A percentile compares a stretch with the other conserved stretches of the same genome.
These are phyloP conservation scores for Scaptomyza tumidula DNA, from an alignment of 2,888 invertebrate species.

Conservation along the genomic window DNA sequence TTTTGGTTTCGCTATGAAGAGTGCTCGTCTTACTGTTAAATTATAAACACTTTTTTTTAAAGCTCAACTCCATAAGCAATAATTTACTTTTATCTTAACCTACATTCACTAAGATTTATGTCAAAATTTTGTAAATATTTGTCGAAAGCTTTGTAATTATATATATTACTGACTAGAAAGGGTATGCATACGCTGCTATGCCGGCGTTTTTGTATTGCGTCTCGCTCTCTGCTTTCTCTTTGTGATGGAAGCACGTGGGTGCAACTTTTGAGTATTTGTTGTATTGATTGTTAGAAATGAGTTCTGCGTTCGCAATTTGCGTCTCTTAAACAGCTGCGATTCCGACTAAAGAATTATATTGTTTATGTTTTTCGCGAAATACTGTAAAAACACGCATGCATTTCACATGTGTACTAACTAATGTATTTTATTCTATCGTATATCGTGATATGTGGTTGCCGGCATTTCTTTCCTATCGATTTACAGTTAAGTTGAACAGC, in stretches of 20 bases:
- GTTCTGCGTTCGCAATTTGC: slow-evolving; percentile 4
- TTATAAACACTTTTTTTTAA: too few relatives aligned
- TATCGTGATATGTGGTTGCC: not conserved
- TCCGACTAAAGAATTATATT: slow-evolving; percentile 6
- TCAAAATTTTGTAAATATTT: not conserved
- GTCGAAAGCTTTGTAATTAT: not conserved
- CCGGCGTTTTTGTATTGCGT: not conserved
- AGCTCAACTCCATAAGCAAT: too few relatives aligned
- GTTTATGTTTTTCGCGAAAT: slow-evolving; percentile 14
- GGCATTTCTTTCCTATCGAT: not conserved
- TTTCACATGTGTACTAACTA: not conserved
- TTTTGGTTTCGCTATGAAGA: not conserved
- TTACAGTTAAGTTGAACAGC: not conserved
- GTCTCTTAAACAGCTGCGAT: slow-evolving; percentile 14
- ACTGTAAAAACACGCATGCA: not conserved
- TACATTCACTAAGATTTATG: not conserved
- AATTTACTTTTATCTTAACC: too few relatives aligned
- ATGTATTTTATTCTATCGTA: not conserved
- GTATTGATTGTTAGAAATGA: slow-evolving; percentile 20
- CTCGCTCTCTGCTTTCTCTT: slow-evolving; percentile 4
- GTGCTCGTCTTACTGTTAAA: not conserved
- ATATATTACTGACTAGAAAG: not conserved
- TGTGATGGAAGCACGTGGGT: slow-evolving; percentile 24
- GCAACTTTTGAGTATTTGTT: slow-evolving; percentile 11
- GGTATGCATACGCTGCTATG: not conserved